Conservation (phyloP, 2,888 invertebrate species). For the Idaea dimidiata region DNA sequence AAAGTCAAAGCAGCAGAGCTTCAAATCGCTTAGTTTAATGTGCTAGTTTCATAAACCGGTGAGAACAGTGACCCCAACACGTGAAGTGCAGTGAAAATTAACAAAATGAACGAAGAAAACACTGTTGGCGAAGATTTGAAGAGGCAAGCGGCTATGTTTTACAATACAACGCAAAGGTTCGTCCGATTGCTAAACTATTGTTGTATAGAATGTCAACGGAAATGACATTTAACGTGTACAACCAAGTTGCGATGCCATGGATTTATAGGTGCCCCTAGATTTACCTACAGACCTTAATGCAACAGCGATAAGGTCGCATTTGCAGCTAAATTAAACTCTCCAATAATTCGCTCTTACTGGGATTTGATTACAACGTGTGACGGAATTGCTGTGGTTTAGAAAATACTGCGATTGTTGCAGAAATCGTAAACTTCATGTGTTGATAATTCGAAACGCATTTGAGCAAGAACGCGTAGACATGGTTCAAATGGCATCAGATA, state of each 20-base stretch:
- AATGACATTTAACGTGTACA: constrained; percentile 22
- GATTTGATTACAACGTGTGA: constrained; percentile 16
- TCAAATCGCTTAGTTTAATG: constrained; percentile 4
- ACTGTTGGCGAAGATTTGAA: constrained; percentile 67
- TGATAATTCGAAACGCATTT: not conserved
- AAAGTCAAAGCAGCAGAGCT: constrained; percentile 26
- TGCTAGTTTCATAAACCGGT: constrained; percentile 14
- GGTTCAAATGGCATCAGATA: not conserved
- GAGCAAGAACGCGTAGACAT: not conserved
- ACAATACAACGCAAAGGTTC: constrained; percentile 72
- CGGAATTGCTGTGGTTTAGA: constrained; percentile 10
- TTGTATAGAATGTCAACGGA: constrained; percentile 37
- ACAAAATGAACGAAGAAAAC: constrained; percentile 67
- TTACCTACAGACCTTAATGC: constrained; percentile 10
- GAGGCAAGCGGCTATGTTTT: constrained; percentile 73
- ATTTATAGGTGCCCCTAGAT: not conserved
- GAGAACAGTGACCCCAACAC: constrained; percentile 37
- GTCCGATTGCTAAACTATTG: constrained; percentile 36
- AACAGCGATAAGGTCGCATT: constrained; percentile 15
- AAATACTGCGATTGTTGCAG: constrained; percentile 2
- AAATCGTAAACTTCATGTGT: not conserved
- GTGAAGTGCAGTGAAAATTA: constrained; percentile 27
- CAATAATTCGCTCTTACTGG: constrained; percentile 1
- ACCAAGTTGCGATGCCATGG: not conserved
- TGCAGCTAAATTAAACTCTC: not conserved